phyloP scores from a whole-genome alignment of 1,140 invertebrate species.

The Pseudomyrmex gracilis region DNA sequence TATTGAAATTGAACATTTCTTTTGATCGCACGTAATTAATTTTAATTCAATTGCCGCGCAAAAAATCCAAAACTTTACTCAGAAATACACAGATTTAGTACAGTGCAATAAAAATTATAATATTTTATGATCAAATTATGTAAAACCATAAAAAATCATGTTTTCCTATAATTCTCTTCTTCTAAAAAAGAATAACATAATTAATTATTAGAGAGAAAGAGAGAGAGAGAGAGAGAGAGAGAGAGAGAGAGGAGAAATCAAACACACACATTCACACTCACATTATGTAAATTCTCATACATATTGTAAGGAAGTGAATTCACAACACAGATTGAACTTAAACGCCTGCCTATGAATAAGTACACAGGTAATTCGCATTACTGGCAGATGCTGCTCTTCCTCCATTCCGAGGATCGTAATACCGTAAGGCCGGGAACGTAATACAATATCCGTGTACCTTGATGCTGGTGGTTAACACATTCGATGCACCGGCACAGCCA shows the following conservation, averaged over 20 bases:
- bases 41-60: neutral
- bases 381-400: conserved; percentile 26
- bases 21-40: conserved; percentile 21
- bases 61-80: conserved; percentile 8
- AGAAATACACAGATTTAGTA: neutral
- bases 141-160: neutral
- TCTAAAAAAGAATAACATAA: neutral
- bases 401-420: conserved; percentile 18
- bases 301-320: conserved; percentile 23
- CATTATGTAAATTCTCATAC: conserved; percentile 24
- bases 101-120: no score
- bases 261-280: conserved; percentile 6
- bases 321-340: conserved; percentile 33
- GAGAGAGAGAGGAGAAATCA: no score
- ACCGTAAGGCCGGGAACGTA: neutral
- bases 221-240: neutral
- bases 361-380: conserved; percentile 36
- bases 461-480: conserved; percentile 55
- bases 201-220: conserved; percentile 18
- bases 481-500: conserved; percentile 15
- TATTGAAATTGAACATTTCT: neutral
- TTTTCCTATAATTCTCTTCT: neutral
- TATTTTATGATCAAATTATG: no score
- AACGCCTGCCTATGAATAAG: conserved; percentile 40
- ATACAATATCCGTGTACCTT: conserved; percentile 55